phyloP scores from a whole-genome alignment of 2,797 vertebrate genomes.

The Sebastes cheni region DNA sequence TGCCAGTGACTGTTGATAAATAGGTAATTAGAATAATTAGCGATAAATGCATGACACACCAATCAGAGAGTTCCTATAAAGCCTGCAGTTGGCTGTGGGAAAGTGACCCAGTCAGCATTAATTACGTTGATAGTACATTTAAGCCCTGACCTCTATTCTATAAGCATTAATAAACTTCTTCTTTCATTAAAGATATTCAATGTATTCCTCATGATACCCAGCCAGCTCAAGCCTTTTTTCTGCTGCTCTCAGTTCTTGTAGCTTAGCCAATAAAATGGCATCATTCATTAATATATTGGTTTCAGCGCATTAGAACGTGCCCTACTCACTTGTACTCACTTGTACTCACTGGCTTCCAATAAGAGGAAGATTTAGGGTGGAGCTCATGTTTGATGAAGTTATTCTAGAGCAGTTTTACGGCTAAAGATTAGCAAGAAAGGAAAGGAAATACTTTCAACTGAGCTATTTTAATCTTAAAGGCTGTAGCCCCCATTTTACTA shows the following conservation, averaged over 20 bases:
- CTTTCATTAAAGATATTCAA: slow-evolving; percentile 25
- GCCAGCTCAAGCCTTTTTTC: neutral
- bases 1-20: slow-evolving; percentile 10
- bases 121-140: slow-evolving; percentile 18
- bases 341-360: slow-evolving; percentile 1
- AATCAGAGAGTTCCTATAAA: neutral
- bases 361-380: slow-evolving; percentile 32
- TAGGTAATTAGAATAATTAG: slow-evolving; percentile 26
- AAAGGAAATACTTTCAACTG: slow-evolving; percentile 7
- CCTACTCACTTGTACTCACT: slow-evolving; percentile 16
- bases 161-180: slow-evolving; percentile 28
- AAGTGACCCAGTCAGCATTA: slow-evolving; percentile 15
- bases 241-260: slow-evolving; percentile 6
- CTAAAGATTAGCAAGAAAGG: slow-evolving; percentile 10
- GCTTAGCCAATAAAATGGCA: slow-evolving; percentile 46
- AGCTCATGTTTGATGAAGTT: slow-evolving; percentile 21
- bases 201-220: slow-evolving; percentile 15
- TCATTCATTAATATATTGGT: slow-evolving; percentile 56
- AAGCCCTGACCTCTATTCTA: slow-evolving; percentile 18
- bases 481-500: slow-evolving; percentile 28
- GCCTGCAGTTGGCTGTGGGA: neutral
- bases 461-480: slow-evolving; percentile 36
- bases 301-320: slow-evolving; percentile 3
- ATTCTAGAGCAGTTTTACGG: slow-evolving; percentile 21
- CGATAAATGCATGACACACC: neutral